Percentiles rank a stretch among this genome's conserved stretches.
Conservation (phyloP, 92 coral and sea anemone genomes). For the Metridium senile region DNA sequence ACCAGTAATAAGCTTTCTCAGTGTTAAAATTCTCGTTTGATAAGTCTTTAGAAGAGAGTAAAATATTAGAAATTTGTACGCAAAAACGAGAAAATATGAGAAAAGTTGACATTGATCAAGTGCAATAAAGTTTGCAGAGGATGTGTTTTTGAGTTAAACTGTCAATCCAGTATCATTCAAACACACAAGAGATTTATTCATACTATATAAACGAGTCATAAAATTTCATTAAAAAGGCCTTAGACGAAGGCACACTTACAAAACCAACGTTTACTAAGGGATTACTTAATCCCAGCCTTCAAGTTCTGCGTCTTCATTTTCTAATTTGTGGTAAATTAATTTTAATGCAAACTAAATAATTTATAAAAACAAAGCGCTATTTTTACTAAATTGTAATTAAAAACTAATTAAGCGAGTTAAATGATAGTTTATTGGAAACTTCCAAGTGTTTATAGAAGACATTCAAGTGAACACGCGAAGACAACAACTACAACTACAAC, state of each 20-base stretch:
- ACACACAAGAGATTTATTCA: conserved; percentile 3
- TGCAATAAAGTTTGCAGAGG: background rate
- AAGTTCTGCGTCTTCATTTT: background rate
- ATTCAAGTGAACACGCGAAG: too few relatives aligned
- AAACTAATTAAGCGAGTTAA: background rate
- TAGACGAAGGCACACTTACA: background rate
- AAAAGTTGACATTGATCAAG: background rate
- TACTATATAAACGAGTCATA: background rate
- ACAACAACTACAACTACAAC: too few relatives aligned
- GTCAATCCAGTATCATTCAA: background rate
- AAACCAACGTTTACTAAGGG: background rate
- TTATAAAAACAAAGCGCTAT: background rate
- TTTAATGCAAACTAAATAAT: background rate
- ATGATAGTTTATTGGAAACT: background rate
- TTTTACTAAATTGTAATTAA: too few relatives aligned
- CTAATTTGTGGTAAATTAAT: background rate
- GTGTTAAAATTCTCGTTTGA: too few relatives aligned
- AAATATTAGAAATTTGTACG: background rate
- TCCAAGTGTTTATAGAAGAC: background rate
- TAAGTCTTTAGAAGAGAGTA: too few relatives aligned
- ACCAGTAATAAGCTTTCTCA: too few relatives aligned
- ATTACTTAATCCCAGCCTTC: background rate
- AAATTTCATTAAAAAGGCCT: conserved; percentile 13
- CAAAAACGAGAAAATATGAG: background rate
- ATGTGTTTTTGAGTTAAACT: background rate